phyloP scores from a whole-genome alignment of 2,888 invertebrate genomes.

The Selenia dentaria region DNA sequence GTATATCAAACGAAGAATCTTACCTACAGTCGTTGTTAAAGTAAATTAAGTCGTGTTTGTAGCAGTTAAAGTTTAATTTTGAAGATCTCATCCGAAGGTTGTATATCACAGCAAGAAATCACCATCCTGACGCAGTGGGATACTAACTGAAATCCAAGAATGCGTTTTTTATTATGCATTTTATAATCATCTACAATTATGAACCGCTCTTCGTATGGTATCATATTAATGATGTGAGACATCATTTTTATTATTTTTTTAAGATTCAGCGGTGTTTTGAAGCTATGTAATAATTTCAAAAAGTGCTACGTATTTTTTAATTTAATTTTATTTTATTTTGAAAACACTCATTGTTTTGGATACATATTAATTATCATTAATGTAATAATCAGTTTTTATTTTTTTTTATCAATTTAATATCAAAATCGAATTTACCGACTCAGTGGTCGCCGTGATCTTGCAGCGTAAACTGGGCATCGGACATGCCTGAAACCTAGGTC shows the following conservation, averaged over 20 bases:
- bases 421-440: too few species aligned
- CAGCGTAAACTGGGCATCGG: too few species aligned
- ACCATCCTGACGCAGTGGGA: constrained; percentile 69
- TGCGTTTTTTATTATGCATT: constrained; percentile 68
- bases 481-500: too few species aligned
- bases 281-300: too few species aligned
- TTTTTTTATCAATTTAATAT: too few species aligned
- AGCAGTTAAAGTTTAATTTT: background rate
- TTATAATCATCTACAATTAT: constrained; percentile 66
- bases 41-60: constrained; percentile 27
- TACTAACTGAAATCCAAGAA: constrained; percentile 59
- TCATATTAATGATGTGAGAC: constrained; percentile 69
- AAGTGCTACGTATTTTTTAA: too few species aligned
- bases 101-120: constrained; percentile 54
- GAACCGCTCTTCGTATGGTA: constrained; percentile 60
- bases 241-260: constrained; percentile 59
- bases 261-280: too few species aligned
- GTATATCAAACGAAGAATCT: background rate
- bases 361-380: too few species aligned
- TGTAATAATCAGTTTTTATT: too few species aligned
- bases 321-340: too few species aligned
- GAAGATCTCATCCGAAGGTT: constrained; percentile 20
- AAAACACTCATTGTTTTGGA: too few species aligned
- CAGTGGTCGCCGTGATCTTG: too few species aligned
- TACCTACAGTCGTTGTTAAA: background rate